Percentiles rank a stretch among this genome's conserved stretches.
These are phyloP conservation scores for Acrobasis suavella DNA, from an alignment of 2,888 invertebrate species.

Conservation along the genomic window DNA sequence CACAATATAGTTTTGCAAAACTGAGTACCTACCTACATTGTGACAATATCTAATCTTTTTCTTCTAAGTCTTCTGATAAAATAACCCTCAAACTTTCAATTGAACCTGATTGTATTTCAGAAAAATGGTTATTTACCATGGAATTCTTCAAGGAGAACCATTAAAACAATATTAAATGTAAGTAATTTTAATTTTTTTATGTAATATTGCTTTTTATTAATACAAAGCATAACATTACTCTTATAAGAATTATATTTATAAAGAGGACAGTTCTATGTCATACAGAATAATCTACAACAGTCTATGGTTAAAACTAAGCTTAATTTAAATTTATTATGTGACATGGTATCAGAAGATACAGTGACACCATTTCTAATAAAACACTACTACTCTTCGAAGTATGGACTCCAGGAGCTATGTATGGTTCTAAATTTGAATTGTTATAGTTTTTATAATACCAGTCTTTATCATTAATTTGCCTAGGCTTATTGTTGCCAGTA, in stretches of 20 bases:
- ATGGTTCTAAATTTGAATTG: constrained; percentile 79
- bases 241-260: background rate
- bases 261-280: background rate
- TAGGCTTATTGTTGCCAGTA: constrained; percentile 69
- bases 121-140: no score
- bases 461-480: constrained; percentile 82
- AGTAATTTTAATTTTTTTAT: no score
- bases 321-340: constrained; percentile 26
- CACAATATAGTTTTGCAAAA: no score
- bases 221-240: no score
- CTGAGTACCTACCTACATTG: no score
- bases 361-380: constrained; percentile 32
- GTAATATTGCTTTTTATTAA: no score
- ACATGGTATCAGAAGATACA: constrained; percentile 23
- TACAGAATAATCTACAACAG: background rate
- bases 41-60: no score
- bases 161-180: no score
- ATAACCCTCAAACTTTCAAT: no score
- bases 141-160: no score
- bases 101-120: no score
- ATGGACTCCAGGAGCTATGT: constrained; percentile 69
- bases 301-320: constrained; percentile 21
- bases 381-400: constrained; percentile 42
- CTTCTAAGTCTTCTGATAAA: no score
- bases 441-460: constrained; percentile 96